Percentiles rank a stretch among this genome's conserved stretches.
Evolutionary conservation across 2,888 invertebrate species (phyloP).

Genomic region (Epistrophe eligans): DNA sequence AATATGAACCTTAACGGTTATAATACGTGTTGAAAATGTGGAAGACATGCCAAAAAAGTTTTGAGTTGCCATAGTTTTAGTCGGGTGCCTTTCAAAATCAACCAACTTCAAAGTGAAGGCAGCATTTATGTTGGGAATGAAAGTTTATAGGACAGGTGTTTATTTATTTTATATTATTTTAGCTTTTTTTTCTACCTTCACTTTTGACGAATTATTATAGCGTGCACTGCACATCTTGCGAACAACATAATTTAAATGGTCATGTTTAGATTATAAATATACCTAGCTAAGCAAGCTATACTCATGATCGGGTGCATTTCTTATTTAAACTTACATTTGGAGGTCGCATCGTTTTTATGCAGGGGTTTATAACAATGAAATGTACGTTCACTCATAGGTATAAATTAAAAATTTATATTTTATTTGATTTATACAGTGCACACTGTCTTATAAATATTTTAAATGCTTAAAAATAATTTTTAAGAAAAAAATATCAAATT

Average conservation of each 20-base stretch:
- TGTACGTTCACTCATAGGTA: neutral
- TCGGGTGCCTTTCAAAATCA: conserved; percentile 41
- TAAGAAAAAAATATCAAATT: neutral
- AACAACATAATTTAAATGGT: conserved; percentile 7
- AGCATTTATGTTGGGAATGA: conserved; percentile 35
- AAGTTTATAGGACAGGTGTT: conserved; percentile 62
- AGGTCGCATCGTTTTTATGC: neutral
- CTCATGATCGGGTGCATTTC: neutral
- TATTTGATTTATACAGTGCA: neutral
- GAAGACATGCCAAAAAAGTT: neutral
- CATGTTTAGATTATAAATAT: neutral
- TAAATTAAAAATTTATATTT: conserved; percentile 10
- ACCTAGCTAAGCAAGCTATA: no score
- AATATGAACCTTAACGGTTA: neutral
- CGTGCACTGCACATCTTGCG: conserved; percentile 33
- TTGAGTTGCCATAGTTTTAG: conserved; percentile 5
- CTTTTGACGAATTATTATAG: conserved; percentile 46
- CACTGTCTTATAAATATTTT: neutral
- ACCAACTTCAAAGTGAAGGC: conserved; percentile 36
- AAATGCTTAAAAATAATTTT: neutral
- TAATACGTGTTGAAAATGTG: conserved; percentile 21
- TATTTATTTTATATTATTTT: conserved; percentile 49
- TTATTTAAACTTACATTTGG: neutral
- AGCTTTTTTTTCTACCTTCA: conserved; percentile 52
- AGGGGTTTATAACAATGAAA: neutral